phyloP scores from a whole-genome alignment of 2,113 vertebrate species.

The Dolichotis patagonum region DNA sequence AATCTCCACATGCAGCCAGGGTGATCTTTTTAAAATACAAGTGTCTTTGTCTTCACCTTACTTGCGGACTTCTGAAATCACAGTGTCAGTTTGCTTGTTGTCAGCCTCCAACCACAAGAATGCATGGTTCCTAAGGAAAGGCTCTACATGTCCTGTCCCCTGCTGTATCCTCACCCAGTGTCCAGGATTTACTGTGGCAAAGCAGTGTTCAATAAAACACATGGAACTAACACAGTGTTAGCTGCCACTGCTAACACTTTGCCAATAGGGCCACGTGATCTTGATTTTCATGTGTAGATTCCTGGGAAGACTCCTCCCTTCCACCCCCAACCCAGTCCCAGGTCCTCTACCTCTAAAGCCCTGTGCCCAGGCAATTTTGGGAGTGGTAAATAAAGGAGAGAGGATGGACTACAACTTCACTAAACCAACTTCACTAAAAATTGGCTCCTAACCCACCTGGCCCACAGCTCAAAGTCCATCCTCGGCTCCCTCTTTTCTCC shows the following conservation, averaged over 20 bases:
- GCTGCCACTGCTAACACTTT: neutral
- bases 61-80: neutral
- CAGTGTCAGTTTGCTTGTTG: neutral
- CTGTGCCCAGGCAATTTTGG: neutral
- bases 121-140: neutral
- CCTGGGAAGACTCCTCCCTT: neutral
- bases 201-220: neutral
- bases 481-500: neutral
- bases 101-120: neutral
- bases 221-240: neutral
- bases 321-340: neutral
- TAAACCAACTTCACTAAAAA: neutral
- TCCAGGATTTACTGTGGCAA: neutral
- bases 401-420: neutral
- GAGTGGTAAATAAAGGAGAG: neutral
- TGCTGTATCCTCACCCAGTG: neutral
- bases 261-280: neutral
- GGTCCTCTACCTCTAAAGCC: neutral
- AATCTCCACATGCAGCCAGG: neutral
- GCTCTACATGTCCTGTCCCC: neutral
- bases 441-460: neutral
- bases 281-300: neutral
- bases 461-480: neutral
- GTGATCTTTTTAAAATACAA: neutral
- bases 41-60: neutral